Percentiles rank a stretch among this genome's conserved stretches.
These are phyloP conservation scores for Ganaspis brasiliensis DNA, from an alignment of 2,888 invertebrate species.

Conservation along the genomic window DNA sequence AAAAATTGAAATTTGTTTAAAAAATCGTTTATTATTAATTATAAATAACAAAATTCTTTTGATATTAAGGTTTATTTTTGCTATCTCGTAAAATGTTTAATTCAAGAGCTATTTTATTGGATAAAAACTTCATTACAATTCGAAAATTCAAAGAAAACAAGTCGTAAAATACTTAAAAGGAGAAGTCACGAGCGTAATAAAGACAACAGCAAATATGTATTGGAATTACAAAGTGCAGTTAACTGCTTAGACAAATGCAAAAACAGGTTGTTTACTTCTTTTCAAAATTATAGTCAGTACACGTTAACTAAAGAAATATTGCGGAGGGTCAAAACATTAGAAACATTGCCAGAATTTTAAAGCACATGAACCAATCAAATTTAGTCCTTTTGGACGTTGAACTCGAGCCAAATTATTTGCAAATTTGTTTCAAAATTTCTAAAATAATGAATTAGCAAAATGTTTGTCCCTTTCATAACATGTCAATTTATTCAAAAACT, in stretches of 20 bases:
- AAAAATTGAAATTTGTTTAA: too few species aligned
- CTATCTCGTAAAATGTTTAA: background rate
- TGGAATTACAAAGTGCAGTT: conserved; percentile 29
- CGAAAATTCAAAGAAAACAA: background rate
- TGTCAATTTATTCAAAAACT: too few species aligned
- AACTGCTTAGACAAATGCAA: conserved; percentile 10
- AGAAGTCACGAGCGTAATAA: background rate
- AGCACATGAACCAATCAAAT: conserved; percentile 11
- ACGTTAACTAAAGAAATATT: conserved; percentile 27
- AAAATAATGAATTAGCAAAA: background rate
- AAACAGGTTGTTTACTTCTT: conserved; percentile 13
- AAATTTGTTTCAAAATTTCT: background rate
- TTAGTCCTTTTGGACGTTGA: conserved; percentile 1
- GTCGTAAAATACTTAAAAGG: background rate
- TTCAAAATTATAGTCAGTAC: conserved; percentile 17
- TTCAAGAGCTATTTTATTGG: background rate
- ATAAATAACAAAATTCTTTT: too few species aligned
- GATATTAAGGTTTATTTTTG: background rate
- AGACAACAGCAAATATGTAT: conserved; percentile 22
- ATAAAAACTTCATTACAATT: conserved; percentile 11
- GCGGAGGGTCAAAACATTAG: conserved; percentile 31
- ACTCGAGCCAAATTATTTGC: conserved; percentile 17
- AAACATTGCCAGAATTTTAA: conserved; percentile 13
- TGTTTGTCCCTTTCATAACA: conserved; percentile 1
- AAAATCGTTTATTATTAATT: too few species aligned